Conservation (phyloP, 2,888 invertebrate genomes). For the Tinea semifulvella region DNA sequence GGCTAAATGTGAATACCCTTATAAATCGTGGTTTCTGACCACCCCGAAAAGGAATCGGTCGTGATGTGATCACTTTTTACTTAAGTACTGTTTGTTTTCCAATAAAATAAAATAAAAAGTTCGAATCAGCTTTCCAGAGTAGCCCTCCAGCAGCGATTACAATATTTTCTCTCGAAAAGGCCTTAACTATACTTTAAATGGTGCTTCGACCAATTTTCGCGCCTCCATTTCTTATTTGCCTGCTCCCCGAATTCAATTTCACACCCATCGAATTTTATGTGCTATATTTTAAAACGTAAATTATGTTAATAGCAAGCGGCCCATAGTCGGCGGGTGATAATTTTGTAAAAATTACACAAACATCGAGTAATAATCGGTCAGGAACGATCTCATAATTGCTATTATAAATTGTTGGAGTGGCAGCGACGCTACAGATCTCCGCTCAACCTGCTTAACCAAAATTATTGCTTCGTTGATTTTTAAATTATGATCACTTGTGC, state of each 20-base stretch:
- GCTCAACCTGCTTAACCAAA: too few species aligned
- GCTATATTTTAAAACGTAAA: constrained; percentile 41
- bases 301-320: constrained; percentile 47
- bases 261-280: constrained; percentile 55
- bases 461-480: too few species aligned
- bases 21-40: too few species aligned
- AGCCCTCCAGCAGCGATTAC: constrained; percentile 36
- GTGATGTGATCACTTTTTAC: too few species aligned
- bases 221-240: constrained; percentile 57
- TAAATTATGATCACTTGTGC: too few species aligned
- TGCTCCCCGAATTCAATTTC: constrained; percentile 62
- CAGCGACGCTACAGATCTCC: constrained; percentile 14
- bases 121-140: too few species aligned
- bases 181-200: constrained; percentile 63
- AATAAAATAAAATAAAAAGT: too few species aligned
- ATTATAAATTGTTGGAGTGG: constrained; percentile 32
- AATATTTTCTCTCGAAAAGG: constrained; percentile 53
- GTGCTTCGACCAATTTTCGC: constrained; percentile 54
- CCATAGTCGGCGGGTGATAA: constrained; percentile 45
- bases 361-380: constrained; percentile 34
- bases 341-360: constrained; percentile 46
- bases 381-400: constrained; percentile 41
- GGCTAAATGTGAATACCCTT: too few species aligned
- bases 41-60: too few species aligned
- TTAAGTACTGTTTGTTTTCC: too few species aligned